phyloP scores from a whole-genome alignment of 2,888 invertebrate species.

The Zele albiditarsus region DNA sequence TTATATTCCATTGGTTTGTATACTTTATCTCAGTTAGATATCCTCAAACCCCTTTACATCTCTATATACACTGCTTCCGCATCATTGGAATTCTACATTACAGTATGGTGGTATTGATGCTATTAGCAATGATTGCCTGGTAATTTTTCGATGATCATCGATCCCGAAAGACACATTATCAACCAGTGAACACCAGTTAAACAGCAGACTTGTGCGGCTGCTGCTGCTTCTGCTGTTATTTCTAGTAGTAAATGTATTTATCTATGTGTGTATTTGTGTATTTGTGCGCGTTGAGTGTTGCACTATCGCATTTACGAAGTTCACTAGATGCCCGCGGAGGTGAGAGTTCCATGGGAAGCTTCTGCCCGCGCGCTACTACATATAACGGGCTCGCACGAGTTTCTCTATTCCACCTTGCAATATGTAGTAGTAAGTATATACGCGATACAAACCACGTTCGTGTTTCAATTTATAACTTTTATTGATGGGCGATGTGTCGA shows the following conservation, averaged over 20 bases:
- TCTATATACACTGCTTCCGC: constrained; percentile 46
- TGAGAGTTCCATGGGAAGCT: constrained; percentile 72
- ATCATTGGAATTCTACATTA: constrained; percentile 58
- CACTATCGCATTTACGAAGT: constrained; percentile 54
- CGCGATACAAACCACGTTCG: neutral
- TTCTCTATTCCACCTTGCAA: constrained; percentile 52
- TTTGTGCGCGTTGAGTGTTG: constrained; percentile 22
- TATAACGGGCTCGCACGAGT: constrained; percentile 56
- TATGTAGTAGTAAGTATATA: neutral
- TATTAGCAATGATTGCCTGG: constrained; percentile 51
- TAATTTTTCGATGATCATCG: constrained; percentile 64
- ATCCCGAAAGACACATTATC: constrained; percentile 63
- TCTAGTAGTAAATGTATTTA: neutral
- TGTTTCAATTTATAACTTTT: constrained; percentile 8
- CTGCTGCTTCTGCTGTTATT: neutral
- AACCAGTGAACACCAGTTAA: constrained; percentile 34
- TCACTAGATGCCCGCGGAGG: constrained; percentile 71
- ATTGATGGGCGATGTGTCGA: constrained; percentile 22
- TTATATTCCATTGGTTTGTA: no score
- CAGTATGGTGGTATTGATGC: constrained; percentile 59
- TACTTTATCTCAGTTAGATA: no score
- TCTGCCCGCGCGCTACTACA: constrained; percentile 66
- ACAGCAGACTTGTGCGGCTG: neutral
- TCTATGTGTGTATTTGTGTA: constrained; percentile 1
- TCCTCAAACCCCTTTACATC: neutral